These are phyloP conservation scores for Leptinotarsa texana DNA, from an alignment of 1,140 invertebrate genomes.

Conservation along the genomic window DNA sequence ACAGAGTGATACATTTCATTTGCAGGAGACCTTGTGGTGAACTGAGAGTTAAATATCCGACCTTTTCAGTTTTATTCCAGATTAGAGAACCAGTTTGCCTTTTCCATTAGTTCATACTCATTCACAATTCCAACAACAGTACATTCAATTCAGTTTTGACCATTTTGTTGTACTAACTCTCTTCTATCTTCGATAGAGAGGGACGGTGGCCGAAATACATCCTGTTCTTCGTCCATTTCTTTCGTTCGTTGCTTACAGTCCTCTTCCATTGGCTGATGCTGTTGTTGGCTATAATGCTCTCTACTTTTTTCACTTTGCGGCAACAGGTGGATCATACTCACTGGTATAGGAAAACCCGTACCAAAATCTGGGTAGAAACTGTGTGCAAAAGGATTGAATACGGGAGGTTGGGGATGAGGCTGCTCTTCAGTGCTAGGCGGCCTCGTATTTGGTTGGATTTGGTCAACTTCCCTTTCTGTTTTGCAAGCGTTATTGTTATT, in stretches of 20 bases:
- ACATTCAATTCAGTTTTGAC: slow-evolving; percentile 61
- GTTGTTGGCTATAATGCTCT: slow-evolving; percentile 60
- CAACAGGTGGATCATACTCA: slow-evolving; percentile 80
- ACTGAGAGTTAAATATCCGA: too few species aligned
- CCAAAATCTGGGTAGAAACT: slow-evolving; percentile 81
- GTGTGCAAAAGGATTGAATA: slow-evolving; percentile 73
- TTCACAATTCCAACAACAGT: background rate
- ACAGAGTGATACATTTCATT: too few species aligned
- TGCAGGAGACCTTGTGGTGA: too few species aligned
- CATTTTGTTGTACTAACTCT: slow-evolving; percentile 67
- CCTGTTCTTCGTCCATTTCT: slow-evolving; percentile 66
- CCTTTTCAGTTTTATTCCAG: background rate
- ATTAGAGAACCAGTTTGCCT: slow-evolving; percentile 2
- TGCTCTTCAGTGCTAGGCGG: slow-evolving; percentile 65
- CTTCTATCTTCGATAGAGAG: slow-evolving; percentile 61
- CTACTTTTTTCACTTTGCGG: slow-evolving; percentile 75
- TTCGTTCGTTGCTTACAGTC: slow-evolving; percentile 66
- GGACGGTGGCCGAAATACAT: slow-evolving; percentile 60
- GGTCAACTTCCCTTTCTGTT: slow-evolving; percentile 45
- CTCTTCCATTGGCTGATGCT: slow-evolving; percentile 60
- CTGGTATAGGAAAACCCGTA: slow-evolving; percentile 76
- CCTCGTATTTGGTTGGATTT: slow-evolving; percentile 58
- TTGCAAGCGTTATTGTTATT: slow-evolving; percentile 71
- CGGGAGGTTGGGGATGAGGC: slow-evolving; percentile 59
- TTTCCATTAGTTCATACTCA: background rate